Base-by-base conservation (phyloP, 53 echinoderm and acorn worm genomes). In the Actinopyga echinites region DNA sequence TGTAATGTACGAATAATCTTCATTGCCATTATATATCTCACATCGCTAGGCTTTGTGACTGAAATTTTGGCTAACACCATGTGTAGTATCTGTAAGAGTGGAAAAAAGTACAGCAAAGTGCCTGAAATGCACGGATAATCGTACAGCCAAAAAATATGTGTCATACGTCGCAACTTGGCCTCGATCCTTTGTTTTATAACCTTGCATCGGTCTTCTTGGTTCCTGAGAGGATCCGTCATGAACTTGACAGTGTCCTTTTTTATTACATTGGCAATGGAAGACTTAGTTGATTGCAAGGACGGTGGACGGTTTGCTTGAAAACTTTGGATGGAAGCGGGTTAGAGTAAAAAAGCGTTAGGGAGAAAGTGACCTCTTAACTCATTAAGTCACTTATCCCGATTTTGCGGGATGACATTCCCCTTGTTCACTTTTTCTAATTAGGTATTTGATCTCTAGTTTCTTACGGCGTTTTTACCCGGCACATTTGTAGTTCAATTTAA, bases 181-280 rank as follows among this genome's bases (percentile, higher is more conserved):
- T n/a, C n/a, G n/a, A n/a, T n/a, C n/a, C n/a, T n/a, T n/a, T n/a
- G n/a, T n/a, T n/a, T n/a, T n/a, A n/a, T n/a, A n/a, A n/a, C n/a
- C n/a, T n/a, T n/a, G n/a, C n/a, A n/a, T n/a, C n/a, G n/a, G n/a
- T n/a, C n/a, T n/a, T n/a, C n/a, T n/a, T n/a, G n/a, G 45, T 65
- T 15, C 25, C 22, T 3, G 83, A 83, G n/a, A 13, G 30, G 2
- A 8, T 83, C 20, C 26, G 24, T 65, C 62, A 49, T 40, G 66
- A 38, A 28, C 6, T 64, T 35, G 35, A 22, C 4, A 63, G 25
- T 59, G 42, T 17, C 9, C 62, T 63, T 0, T 82, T 82, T 30
- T 8, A 64, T 21, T 82, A 61, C 62, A 62, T 82, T 64, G 59
- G 82, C n/a, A 37, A 5, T 38, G 65, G 31, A 83, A 83, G 67